Evolutionary conservation across 1,140 invertebrate species (phyloP).

Genomic region (Eriosoma lanigerum): DNA sequence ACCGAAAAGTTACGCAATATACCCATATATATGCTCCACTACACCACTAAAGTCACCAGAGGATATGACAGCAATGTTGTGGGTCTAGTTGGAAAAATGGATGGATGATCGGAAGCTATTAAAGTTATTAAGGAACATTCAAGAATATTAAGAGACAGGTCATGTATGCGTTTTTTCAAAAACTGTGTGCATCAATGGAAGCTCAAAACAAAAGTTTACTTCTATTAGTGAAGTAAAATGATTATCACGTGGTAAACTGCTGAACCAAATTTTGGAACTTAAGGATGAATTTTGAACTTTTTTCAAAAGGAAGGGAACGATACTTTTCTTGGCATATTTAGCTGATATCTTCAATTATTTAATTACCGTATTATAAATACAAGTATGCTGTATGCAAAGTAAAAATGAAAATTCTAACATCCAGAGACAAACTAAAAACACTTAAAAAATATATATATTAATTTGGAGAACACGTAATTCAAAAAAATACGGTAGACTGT

Average conservation of each 20-base stretch:
- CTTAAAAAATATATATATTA: background rate
- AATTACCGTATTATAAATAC: background rate
- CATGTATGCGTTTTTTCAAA: no score
- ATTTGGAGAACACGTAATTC: background rate
- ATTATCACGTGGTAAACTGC: background rate
- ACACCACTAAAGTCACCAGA: no score
- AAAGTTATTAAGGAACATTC: no score
- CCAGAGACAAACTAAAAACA: background rate
- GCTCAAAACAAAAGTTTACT: background rate
- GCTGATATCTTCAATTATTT: slow-evolving; percentile 10
- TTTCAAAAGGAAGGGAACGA: background rate
- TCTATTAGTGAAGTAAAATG: background rate
- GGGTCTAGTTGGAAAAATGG: no score
- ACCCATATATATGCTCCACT: no score
- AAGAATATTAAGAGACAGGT: no score
- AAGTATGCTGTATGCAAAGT: background rate
- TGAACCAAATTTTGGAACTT: background rate
- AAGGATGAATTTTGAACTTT: slow-evolving; percentile 9
- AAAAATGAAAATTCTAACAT: slow-evolving; percentile 19
- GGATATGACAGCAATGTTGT: no score
- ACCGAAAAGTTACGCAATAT: no score
- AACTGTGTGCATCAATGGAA: background rate
- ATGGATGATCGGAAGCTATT: no score
- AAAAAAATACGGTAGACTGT: slow-evolving; percentile 20
- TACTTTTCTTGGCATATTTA: slow-evolving; percentile 1